Base-by-base conservation (phyloP, 2,888 invertebrate species). In the Sminthurides aquaticus region DNA sequence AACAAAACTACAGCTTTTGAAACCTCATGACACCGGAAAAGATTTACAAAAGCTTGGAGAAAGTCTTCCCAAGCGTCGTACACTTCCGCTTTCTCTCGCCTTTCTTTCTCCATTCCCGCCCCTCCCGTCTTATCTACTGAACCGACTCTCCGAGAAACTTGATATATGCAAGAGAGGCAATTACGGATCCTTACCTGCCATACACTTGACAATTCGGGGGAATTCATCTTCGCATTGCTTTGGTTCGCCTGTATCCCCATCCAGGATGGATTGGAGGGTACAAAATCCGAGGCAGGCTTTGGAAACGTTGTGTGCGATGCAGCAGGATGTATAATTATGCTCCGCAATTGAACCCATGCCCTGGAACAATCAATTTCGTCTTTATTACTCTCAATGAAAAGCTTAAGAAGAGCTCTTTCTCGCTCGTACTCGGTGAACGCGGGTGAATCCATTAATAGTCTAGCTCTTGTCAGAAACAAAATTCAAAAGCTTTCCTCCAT, bases 311-410 rank as follows among this genome's bases (percentile, higher is more conserved):
- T 84, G 82, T 1, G 81, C 78, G 3, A 86, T 76, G 75, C 91
- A 91, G 78, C 91, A 91, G 73, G 87, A 86, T 0, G 89, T 90
- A 78, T 90, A 90, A 78, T 91, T 90, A 78, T 91, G 90, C 1
- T 79, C 80, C 69, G 61, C 62, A 34, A 72, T 69, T 24, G 72
- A 72, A 11, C 70, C 72, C 49, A 66, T 56, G 15, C 71, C 72
- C 72, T 72, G 28, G 5, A 56, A 52, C 22, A 24, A 49, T 22
- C 5, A 43, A 57, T 27, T 52, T 43, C 20, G 27, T 22, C 52
- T 61, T 60, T 58, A 58, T 59, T 25, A 8, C 29, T 64, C 24
- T 28, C 25, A 34, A 34, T 34, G 5, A 15, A 34, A 34, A 34
- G 43, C 8, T n/a, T n/a, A n/a, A n/a, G n/a, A n/a, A n/a, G n/a